Percentiles rank a stretch among this genome's conserved stretches.
phyloP scores from a whole-genome alignment of 1,140 invertebrate genomes.

The Heliothis subflexa region DNA sequence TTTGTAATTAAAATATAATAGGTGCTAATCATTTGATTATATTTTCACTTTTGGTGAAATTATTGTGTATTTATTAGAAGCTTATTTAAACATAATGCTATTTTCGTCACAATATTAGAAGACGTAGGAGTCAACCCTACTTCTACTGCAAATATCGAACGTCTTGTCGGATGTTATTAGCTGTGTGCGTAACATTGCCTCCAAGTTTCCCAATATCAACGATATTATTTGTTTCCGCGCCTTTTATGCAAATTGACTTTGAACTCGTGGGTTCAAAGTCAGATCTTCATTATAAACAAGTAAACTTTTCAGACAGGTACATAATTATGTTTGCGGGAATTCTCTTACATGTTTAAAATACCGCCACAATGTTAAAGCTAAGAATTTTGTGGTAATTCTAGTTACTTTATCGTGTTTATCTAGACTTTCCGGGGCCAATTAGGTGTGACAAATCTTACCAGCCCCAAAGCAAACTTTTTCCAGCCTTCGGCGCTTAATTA shows the following conservation, averaged over 20 bases:
- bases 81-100: background rate
- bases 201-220: slow-evolving; percentile 73
- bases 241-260: slow-evolving; percentile 61
- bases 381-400: background rate
- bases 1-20: too few species aligned
- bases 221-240: slow-evolving; percentile 66
- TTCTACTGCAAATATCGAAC: slow-evolving; percentile 56
- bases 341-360: slow-evolving; percentile 6
- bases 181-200: slow-evolving; percentile 58
- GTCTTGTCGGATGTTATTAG: slow-evolving; percentile 63
- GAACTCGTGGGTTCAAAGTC: slow-evolving; percentile 50
- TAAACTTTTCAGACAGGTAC: slow-evolving; percentile 50
- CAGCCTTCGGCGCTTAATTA: background rate
- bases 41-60: too few species aligned
- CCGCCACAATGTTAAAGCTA: background rate
- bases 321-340: slow-evolving; percentile 5
- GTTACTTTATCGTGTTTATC: background rate
- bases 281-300: slow-evolving; percentile 58
- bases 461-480: background rate
- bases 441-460: background rate
- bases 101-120: background rate
- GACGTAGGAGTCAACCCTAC: slow-evolving; percentile 53
- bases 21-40: too few species aligned
- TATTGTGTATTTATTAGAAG: background rate
- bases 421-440: slow-evolving; percentile 1